Percentiles rank a stretch among this genome's conserved stretches.
phyloP scores from a whole-genome alignment of 2,113 vertebrate genomes.

The Willisornis vidua region DNA sequence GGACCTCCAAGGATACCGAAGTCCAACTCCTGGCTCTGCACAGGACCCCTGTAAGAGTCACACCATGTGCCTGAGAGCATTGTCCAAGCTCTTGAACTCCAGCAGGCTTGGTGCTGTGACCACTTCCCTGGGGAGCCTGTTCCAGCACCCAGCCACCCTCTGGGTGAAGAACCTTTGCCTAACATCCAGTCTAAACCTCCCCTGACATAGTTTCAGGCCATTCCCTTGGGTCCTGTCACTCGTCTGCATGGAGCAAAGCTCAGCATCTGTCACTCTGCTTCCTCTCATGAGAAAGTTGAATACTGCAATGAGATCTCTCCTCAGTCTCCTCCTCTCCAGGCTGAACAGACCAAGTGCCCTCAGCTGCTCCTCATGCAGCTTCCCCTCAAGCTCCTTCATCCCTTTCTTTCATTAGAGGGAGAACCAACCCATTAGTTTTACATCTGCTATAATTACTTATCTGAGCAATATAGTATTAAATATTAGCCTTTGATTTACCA shows the following conservation, averaged over 20 bases:
- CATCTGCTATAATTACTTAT: not conserved
- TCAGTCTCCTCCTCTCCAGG: not conserved
- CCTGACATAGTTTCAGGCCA: not conserved
- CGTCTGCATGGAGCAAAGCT: not conserved
- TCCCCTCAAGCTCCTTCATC: not conserved
- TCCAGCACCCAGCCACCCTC: not conserved
- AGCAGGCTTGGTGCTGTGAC: not conserved
- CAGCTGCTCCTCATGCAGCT: not conserved
- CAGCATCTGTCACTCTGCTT: not conserved
- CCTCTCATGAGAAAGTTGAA: not conserved
- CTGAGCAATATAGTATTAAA: not conserved
- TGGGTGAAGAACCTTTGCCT: not conserved
- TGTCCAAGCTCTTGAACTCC: not conserved
- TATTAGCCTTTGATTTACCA: not conserved
- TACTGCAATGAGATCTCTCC: not conserved
- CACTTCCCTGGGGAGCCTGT: not conserved
- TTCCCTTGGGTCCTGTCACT: not conserved
- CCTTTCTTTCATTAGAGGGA: not conserved
- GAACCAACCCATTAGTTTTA: not conserved
- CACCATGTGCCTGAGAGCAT: not conserved
- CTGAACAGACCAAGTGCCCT: no score
- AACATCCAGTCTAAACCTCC: not conserved
- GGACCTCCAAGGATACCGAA: not conserved
- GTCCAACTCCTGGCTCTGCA: not conserved
- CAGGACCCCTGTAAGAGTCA: not conserved